Conservation (phyloP, 1,140 invertebrate genomes). For the Brachionus koreanus region DNA sequence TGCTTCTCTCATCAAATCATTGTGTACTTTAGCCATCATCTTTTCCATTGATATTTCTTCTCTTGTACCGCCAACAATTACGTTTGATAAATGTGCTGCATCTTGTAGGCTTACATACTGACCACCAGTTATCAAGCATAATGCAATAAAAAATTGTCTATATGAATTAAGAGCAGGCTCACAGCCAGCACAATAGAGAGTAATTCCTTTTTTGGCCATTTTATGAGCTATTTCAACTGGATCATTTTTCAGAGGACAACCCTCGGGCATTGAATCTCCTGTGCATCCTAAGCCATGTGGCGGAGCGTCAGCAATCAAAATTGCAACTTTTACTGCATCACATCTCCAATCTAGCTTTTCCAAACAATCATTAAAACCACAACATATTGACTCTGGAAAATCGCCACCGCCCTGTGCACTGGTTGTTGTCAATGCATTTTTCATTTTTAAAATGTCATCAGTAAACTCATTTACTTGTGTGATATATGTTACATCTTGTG, state of each 20-base stretch:
- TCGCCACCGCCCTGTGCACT: background rate
- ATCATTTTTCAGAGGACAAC: conserved; percentile 39
- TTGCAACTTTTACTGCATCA: conserved; percentile 32
- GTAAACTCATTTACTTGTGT: conserved; percentile 23
- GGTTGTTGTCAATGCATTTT: background rate
- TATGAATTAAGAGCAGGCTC: background rate
- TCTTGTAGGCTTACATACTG: conserved; percentile 30
- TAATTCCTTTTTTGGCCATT: conserved; percentile 12
- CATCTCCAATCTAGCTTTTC: conserved; percentile 31
- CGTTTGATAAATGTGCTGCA: background rate
- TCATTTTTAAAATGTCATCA: conserved; percentile 17
- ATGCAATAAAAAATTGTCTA: conserved; percentile 28
- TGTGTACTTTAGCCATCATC: conserved; percentile 33
- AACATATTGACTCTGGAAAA: background rate
- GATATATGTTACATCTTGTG: conserved; percentile 9
- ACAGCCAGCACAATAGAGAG: conserved; percentile 25
- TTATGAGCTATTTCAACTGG: conserved; percentile 33
- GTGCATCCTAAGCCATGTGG: conserved; percentile 23
- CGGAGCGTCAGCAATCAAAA: conserved; percentile 44
- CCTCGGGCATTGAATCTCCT: conserved; percentile 26
- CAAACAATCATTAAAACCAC: background rate
- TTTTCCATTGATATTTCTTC: conserved; percentile 43
- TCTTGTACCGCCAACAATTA: background rate
- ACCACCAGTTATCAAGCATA: conserved; percentile 36
- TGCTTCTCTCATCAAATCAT: conserved; percentile 13